Percentiles rank a stretch among this genome's conserved stretches.
phyloP scores from a whole-genome alignment of 2,113 vertebrate genomes.

The Semicossyphus pulcher region DNA sequence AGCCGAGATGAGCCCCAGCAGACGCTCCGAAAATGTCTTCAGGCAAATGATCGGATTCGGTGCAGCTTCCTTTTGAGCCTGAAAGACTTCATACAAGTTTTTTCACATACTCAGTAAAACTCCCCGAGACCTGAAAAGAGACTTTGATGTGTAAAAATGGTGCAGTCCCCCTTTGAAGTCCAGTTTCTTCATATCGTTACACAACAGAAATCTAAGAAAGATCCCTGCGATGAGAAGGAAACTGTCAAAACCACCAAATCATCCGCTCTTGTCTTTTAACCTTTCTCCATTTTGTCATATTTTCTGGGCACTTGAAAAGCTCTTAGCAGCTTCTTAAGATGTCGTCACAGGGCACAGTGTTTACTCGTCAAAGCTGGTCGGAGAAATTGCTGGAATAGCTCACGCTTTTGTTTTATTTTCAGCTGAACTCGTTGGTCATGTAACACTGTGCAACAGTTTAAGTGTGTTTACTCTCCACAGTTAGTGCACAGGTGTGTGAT shows the following conservation, averaged over 20 bases:
- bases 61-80: neutral
- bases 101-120: neutral
- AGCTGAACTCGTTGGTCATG: too few species aligned
- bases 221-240: neutral
- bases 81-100: neutral
- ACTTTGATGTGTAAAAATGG: neutral
- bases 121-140: neutral
- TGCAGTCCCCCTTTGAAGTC: neutral
- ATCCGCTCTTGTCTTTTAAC: neutral
- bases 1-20: too few species aligned
- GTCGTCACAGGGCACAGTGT: neutral
- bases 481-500: neutral
- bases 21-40: neutral
- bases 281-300: constrained; percentile 4
- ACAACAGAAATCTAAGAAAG: neutral
- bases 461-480: neutral
- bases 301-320: neutral
- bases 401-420: too few species aligned
- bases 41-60: neutral
- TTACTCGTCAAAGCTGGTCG: neutral
- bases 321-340: neutral
- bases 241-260: neutral
- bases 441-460: too few species aligned
- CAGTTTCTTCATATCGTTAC: neutral
- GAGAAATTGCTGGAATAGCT: neutral